phyloP scores from a whole-genome alignment of 2,113 vertebrate genomes.

The Arizona elegans region DNA sequence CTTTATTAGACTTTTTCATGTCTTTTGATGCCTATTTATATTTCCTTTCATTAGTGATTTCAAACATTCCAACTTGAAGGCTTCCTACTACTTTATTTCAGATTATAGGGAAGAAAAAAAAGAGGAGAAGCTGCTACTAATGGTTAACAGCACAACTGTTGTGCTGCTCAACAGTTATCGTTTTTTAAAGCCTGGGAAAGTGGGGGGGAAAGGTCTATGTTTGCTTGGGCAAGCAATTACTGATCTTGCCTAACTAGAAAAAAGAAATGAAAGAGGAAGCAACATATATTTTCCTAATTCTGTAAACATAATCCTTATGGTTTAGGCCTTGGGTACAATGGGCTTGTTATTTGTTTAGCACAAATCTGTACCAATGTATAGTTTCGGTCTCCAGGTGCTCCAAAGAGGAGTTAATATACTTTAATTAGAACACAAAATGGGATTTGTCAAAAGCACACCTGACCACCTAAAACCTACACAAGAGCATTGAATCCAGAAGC shows the following conservation, averaged over 20 bases:
- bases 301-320: background rate
- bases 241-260: background rate
- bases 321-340: background rate
- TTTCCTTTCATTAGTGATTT: background rate
- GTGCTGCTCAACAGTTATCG: background rate
- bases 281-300: background rate
- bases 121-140: background rate
- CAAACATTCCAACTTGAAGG: conserved; percentile 47
- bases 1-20: conserved; percentile 60
- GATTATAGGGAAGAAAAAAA: background rate
- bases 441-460: background rate
- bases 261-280: background rate
- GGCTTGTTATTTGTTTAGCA: background rate
- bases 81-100: conserved; percentile 35
- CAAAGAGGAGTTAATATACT: background rate
- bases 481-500: background rate
- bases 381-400: background rate
- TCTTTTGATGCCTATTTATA: conserved; percentile 38
- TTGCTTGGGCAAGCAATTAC: background rate
- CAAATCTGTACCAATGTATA: background rate
- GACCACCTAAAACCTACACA: background rate
- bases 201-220: background rate
- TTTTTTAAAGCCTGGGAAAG: background rate
- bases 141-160: background rate
- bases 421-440: background rate